phyloP scores from a whole-genome alignment of 2,113 vertebrate species.

The Chloropsis hardwickii region DNA sequence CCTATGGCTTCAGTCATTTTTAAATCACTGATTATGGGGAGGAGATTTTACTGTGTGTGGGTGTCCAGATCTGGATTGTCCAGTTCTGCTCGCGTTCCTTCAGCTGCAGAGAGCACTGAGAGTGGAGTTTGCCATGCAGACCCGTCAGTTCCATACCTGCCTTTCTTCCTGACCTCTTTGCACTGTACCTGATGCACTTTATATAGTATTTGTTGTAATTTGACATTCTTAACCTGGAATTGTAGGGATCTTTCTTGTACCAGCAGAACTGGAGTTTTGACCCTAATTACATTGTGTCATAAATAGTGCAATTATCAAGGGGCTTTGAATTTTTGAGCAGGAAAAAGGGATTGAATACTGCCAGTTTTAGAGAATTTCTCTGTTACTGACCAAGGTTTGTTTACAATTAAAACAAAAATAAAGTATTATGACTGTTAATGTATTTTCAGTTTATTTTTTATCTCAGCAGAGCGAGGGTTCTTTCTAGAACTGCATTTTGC shows the following conservation, averaged over 20 bases:
- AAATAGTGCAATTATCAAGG: background rate
- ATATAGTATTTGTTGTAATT: constrained; percentile 37
- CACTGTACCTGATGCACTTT: constrained; percentile 81
- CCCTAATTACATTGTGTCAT: constrained; percentile 32
- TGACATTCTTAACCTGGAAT: constrained; percentile 26
- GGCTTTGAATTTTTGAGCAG: background rate
- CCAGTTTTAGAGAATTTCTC: background rate
- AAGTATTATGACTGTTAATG: constrained; percentile 12
- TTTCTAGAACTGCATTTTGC: background rate
- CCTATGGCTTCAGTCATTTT: background rate
- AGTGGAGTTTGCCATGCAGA: background rate
- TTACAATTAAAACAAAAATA: constrained; percentile 46
- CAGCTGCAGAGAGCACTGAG: background rate
- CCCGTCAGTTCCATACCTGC: background rate
- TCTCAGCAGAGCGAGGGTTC: background rate
- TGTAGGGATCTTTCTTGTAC: constrained; percentile 27
- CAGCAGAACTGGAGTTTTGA: constrained; percentile 54
- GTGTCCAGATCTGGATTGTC: background rate
- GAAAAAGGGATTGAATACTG: constrained; percentile 36
- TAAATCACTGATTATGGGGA: background rate
- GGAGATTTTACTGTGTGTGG: background rate
- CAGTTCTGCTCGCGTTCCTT: background rate
- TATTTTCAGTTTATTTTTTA: background rate
- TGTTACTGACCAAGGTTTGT: constrained; percentile 21
- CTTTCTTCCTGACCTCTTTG: constrained; percentile 66